These are phyloP conservation scores for Notospermus geniculatus DNA, from an alignment of 1,140 invertebrate species.

Conservation along the genomic window DNA sequence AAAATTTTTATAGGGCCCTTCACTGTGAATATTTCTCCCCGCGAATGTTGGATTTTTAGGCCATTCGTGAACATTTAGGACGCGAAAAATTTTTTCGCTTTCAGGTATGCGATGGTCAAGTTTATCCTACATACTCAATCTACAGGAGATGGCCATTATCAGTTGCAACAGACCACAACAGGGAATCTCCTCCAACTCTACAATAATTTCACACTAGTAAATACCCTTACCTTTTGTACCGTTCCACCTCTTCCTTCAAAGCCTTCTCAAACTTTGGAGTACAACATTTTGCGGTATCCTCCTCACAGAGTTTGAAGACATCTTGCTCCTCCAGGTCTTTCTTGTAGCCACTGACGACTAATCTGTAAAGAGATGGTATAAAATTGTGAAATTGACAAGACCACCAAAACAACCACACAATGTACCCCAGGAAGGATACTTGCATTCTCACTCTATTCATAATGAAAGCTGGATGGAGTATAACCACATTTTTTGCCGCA, in stretches of 20 bases:
- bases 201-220: conserved; percentile 4
- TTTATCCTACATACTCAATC: too few relatives aligned
- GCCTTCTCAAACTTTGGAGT: conserved; percentile 82
- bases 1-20: too few relatives aligned
- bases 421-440: neutral
- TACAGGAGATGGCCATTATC: too few relatives aligned
- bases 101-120: too few relatives aligned
- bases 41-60: too few relatives aligned
- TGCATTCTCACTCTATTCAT: neutral
- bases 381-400: neutral
- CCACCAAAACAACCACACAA: neutral
- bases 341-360: conserved; percentile 80
- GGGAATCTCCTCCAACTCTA: neutral
- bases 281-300: conserved; percentile 76
- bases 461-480: too few relatives aligned
- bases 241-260: conserved; percentile 64
- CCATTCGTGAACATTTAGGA: too few relatives aligned
- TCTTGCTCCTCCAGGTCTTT: conserved; percentile 77
- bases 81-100: too few relatives aligned
- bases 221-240: conserved; percentile 47
- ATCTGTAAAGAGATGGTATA: conserved; percentile 31
- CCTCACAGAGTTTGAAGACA: conserved; percentile 85
- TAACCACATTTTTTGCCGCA: too few relatives aligned
- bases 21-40: too few relatives aligned
- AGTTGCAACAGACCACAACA: neutral